These are phyloP conservation scores for Mus musculus DNA, from an alignment of 2,113 vertebrate species.

Conservation along the genomic window GRCm39 chr10:90336501-90337000, in stretches of 20 bases:
- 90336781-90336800: neutral
- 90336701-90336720: neutral
- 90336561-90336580: neutral
- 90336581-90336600: neutral
- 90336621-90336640: neutral
- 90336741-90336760: neutral
- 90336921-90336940: neutral
- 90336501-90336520: neutral
- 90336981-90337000: neutral
- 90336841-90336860: neutral
- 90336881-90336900: conserved; percentile 25
- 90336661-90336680: neutral
- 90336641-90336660: conserved; percentile 21
- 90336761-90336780: neutral
- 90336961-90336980: neutral
- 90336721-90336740: neutral
- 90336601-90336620: neutral
- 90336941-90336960: neutral
- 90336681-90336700: conserved; percentile 6
- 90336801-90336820: neutral
- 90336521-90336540: neutral
- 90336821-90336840: neutral
- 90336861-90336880: neutral
- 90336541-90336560: neutral
- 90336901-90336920: neutral